phyloP scores from a whole-genome alignment of 2,113 vertebrate species.

The Micronisus gabar region DNA sequence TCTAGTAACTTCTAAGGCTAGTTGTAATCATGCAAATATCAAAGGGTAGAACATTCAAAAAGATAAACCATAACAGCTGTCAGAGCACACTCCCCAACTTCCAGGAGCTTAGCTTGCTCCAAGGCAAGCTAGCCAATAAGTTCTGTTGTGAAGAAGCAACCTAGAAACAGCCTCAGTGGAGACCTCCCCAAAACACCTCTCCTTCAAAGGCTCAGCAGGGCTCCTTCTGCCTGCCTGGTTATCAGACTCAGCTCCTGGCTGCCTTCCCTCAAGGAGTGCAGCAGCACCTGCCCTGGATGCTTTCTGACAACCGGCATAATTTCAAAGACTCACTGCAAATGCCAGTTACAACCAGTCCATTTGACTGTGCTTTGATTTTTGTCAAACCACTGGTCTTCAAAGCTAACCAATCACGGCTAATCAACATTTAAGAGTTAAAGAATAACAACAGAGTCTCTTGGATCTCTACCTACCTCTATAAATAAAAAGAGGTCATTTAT shows the following conservation, averaged over 20 bases:
- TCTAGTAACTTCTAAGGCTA: background rate
- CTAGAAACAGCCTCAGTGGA: background rate
- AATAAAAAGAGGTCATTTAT: background rate
- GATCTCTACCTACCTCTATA: background rate
- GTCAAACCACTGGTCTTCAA: background rate
- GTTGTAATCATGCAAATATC: background rate
- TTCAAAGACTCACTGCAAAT: background rate
- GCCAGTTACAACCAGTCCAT: background rate
- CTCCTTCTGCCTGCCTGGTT: background rate
- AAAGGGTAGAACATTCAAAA: background rate
- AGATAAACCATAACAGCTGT: background rate
- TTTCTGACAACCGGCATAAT: background rate
- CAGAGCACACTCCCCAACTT: background rate
- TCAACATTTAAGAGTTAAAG: background rate
- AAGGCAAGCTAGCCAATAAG: background rate
- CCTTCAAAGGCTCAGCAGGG: background rate
- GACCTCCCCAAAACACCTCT: background rate
- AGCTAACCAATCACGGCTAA: background rate
- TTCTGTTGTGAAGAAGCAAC: background rate
- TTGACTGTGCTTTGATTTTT: background rate
- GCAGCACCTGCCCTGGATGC: background rate
- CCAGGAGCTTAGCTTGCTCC: background rate
- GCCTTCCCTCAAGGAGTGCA: fast-evolving
- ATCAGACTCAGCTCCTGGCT: background rate
- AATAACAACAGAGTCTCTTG: background rate